A percentile compares a stretch with the other conserved stretches of the same genome.
Evolutionary conservation across 2,113 vertebrate species (phyloP).

Genomic region (Malaclemys terrapin): DNA sequence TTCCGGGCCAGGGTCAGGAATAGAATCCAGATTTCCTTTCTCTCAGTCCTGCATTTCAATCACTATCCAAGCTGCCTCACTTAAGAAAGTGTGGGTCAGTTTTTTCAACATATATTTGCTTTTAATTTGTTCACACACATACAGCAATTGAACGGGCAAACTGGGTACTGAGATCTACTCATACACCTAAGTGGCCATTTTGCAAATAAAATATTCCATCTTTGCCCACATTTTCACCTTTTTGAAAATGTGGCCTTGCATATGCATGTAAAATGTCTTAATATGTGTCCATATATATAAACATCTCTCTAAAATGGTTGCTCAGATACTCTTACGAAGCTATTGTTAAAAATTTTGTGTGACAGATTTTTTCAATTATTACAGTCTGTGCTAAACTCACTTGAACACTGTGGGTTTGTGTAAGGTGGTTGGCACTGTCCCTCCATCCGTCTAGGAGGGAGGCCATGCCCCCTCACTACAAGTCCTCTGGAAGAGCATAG

Average conservation of each 20-base stretch:
- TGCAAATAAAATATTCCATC: background rate
- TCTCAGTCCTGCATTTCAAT: slow-evolving; percentile 6
- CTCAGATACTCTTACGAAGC: background rate
- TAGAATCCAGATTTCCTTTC: background rate
- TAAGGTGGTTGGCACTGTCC: too few relatives aligned
- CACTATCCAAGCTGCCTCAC: background rate
- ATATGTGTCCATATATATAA: background rate
- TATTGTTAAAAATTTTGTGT: background rate
- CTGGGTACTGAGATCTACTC: background rate
- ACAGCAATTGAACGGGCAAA: background rate
- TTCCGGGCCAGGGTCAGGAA: background rate
- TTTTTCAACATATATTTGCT: slow-evolving; percentile 38
- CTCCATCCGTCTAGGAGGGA: too few relatives aligned
- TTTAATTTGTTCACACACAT: background rate
- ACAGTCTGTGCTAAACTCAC: background rate
- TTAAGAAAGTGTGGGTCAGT: background rate
- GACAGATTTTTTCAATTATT: background rate
- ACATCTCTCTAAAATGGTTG: background rate
- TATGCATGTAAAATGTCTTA: background rate
- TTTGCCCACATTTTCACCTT: background rate
- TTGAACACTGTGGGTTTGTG: background rate
- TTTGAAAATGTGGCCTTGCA: background rate
- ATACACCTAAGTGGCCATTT: background rate
- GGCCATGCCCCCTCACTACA: too few relatives aligned
- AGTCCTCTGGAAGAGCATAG: too few relatives aligned